Conservation (phyloP, 2,113 vertebrate genomes). For the Pica pica region DNA sequence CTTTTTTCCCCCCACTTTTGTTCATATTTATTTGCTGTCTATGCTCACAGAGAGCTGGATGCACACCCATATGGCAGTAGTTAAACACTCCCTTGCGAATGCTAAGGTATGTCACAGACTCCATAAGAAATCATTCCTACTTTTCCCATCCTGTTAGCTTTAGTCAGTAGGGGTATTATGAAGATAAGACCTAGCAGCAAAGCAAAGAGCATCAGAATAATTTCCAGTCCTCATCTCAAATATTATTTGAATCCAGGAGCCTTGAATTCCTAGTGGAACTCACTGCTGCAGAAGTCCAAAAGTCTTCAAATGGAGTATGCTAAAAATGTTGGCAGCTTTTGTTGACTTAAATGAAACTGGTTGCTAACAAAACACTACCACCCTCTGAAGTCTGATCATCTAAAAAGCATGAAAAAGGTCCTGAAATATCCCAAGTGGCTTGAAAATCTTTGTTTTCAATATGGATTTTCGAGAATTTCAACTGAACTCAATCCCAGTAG, state of each 20-base stretch:
- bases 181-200: neutral
- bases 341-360: neutral
- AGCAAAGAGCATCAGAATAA: neutral
- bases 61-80: neutral
- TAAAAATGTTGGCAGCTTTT: neutral
- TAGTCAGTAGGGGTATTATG: neutral
- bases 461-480: neutral
- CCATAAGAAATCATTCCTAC: neutral
- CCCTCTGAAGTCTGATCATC: neutral
- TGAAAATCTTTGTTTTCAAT: neutral
- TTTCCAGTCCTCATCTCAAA: neutral
- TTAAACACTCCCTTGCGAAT: neutral
- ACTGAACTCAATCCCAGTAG: neutral
- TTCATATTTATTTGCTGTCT: neutral
- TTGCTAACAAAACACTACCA: neutral
- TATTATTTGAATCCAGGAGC: neutral
- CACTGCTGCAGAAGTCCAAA: neutral
- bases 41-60: neutral
- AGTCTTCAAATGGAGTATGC: neutral
- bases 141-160: neutral
- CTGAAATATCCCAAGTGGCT: neutral
- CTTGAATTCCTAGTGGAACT: neutral
- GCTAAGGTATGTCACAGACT: neutral
- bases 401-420: neutral
- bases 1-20: fast-evolving